phyloP scores from a whole-genome alignment of 2,888 invertebrate genomes.

The Hartigia nigra region DNA sequence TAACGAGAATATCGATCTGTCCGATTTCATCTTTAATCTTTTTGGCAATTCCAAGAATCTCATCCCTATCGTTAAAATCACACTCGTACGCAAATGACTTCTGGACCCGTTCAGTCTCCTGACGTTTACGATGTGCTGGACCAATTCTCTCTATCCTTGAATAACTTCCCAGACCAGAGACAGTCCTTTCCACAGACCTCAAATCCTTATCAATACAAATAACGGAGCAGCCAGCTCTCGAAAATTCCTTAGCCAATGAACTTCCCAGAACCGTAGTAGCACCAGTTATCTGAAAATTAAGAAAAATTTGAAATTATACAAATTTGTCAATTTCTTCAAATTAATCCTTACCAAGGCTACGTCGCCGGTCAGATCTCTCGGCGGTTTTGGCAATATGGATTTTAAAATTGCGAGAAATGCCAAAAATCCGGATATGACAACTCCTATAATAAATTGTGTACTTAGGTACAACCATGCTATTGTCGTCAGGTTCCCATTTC shows the following conservation, averaged over 20 bases:
- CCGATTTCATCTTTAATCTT: constrained; percentile 54
- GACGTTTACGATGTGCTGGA: constrained; percentile 34
- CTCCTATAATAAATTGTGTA: constrained; percentile 51
- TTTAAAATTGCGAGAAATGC: constrained; percentile 45
- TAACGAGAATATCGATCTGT: constrained; percentile 54
- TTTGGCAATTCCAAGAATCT: constrained; percentile 45
- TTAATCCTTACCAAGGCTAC: constrained; percentile 52
- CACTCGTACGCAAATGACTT: constrained; percentile 47
- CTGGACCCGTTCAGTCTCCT: constrained; percentile 20
- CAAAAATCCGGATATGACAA: constrained; percentile 43
- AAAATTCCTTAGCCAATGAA: constrained; percentile 54
- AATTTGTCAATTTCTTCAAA: not conserved
- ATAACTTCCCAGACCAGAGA: constrained; percentile 32
- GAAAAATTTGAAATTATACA: not conserved
- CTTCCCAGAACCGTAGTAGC: constrained; percentile 50
- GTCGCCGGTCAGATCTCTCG: constrained; percentile 54
- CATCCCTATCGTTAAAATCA: constrained; percentile 46
- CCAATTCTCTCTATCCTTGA: constrained; percentile 35
- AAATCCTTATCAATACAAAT: constrained; percentile 51
- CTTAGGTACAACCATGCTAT: constrained; percentile 51
- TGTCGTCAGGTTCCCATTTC: constrained; percentile 41
- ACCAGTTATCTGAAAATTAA: constrained; percentile 49
- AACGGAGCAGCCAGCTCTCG: constrained; percentile 51
- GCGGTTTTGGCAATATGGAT: constrained; percentile 57
- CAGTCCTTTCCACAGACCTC: constrained; percentile 35